Conservation (phyloP, 2,888 invertebrate species). For the Ctenicera cuprea region DNA sequence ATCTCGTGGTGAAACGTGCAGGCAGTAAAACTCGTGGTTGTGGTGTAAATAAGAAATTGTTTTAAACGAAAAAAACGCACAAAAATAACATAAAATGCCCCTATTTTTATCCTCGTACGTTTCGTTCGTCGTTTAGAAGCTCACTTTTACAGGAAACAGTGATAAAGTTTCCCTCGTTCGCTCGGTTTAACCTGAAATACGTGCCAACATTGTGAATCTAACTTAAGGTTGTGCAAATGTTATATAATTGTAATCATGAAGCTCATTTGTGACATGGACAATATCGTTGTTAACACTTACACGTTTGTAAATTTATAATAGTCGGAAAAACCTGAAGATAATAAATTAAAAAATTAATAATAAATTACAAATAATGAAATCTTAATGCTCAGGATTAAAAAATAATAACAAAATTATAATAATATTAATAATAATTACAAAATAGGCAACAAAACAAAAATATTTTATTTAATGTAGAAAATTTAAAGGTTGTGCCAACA, state of each 20-base stretch:
- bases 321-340: too few species aligned
- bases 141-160: background rate
- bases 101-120: slow-evolving; percentile 2
- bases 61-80: slow-evolving; percentile 31
- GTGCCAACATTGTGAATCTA: slow-evolving; percentile 18
- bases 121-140: background rate
- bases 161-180: background rate
- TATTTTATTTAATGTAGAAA: background rate
- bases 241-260: background rate
- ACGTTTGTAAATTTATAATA: too few species aligned
- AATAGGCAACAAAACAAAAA: too few species aligned
- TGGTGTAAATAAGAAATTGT: slow-evolving; percentile 47
- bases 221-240: slow-evolving; percentile 10
- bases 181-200: background rate
- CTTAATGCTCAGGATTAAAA: background rate
- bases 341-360: too few species aligned
- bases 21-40: slow-evolving; percentile 44
- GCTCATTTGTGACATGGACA: slow-evolving; percentile 12
- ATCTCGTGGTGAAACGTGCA: slow-evolving; percentile 44
- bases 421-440: background rate
- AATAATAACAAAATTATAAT: background rate
- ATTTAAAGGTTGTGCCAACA: slow-evolving; percentile 20
- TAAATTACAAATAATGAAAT: too few species aligned
- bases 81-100: slow-evolving; percentile 25
- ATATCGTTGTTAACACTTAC: background rate